Conservation (phyloP, 2,113 vertebrate genomes). For the Hypanus sabinus region DNA sequence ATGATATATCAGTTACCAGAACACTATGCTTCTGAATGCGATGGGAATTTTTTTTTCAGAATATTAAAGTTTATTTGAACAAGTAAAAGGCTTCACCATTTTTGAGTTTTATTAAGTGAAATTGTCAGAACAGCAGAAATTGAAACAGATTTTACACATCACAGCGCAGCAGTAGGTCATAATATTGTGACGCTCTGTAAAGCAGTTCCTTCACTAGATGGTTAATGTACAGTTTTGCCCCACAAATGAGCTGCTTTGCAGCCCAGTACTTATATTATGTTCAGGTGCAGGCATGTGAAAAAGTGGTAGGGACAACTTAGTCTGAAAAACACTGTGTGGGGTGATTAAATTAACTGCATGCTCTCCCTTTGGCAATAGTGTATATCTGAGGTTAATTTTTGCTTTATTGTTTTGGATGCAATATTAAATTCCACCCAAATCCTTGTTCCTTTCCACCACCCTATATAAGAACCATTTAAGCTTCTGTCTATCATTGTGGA, state of each 20-base stretch:
- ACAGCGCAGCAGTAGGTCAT: slow-evolving; percentile 12
- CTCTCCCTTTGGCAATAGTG: neutral
- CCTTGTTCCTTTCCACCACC: neutral
- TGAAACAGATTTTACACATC: slow-evolving; percentile 33
- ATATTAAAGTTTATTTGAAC: slow-evolving; percentile 35
- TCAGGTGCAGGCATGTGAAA: neutral
- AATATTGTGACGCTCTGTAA: slow-evolving; percentile 24
- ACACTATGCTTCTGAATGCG: slow-evolving; percentile 9
- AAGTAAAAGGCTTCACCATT: slow-evolving; percentile 26
- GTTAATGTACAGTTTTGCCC: neutral
- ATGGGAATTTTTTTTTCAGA: slow-evolving; percentile 17
- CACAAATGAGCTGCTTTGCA: neutral
- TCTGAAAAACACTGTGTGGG: neutral
- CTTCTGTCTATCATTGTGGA: neutral
- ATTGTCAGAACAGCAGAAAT: slow-evolving; percentile 31
- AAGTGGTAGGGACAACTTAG: neutral
- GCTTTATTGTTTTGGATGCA: neutral
- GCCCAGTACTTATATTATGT: neutral
- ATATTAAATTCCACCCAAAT: neutral
- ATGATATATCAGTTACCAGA: slow-evolving; percentile 32
- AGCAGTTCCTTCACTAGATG: slow-evolving; percentile 6
- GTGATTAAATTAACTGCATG: neutral
- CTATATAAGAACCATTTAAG: neutral
- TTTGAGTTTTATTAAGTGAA: slow-evolving; percentile 29
- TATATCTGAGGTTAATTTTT: neutral